A percentile compares a stretch with the other conserved stretches of the same genome.
Evolutionary conservation across 1,140 invertebrate species (phyloP).

Genomic region (Diorhabda carinulata): DNA sequence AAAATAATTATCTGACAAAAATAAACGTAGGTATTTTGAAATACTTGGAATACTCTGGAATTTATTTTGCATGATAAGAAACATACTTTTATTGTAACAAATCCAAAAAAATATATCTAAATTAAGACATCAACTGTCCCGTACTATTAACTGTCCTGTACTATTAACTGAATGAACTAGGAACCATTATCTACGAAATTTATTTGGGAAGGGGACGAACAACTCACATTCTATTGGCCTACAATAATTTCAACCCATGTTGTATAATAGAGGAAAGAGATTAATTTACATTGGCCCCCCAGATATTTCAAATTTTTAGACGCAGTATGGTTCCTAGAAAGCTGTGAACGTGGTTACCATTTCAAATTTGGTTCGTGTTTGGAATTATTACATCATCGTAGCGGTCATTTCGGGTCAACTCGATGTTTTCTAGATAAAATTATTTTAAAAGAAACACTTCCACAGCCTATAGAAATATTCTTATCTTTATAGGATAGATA

Average conservation of each 20-base stretch:
- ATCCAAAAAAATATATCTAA: too few relatives aligned
- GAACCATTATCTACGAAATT: slow-evolving; percentile 17
- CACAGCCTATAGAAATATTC: too few relatives aligned
- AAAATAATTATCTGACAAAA: too few relatives aligned
- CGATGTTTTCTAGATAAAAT: background rate
- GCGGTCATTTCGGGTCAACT: background rate
- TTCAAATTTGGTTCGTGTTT: background rate
- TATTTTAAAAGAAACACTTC: too few relatives aligned
- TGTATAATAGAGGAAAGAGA: background rate
- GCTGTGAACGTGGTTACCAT: background rate
- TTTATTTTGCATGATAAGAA: too few relatives aligned
- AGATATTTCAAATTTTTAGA: slow-evolving; percentile 25
- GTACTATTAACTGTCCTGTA: background rate
- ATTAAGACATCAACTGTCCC: too few relatives aligned
- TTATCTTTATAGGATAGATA: too few relatives aligned
- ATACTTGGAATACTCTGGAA: too few relatives aligned
- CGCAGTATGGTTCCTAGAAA: slow-evolving; percentile 18
- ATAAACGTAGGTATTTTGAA: too few relatives aligned
- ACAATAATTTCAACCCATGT: slow-evolving; percentile 19
- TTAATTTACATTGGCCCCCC: background rate
- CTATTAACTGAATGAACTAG: slow-evolving; percentile 7
- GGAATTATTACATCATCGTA: background rate
- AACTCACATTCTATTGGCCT: slow-evolving; percentile 23
- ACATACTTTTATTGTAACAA: too few relatives aligned
- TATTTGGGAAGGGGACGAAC: slow-evolving; percentile 8